Evolutionary conservation across 2,888 invertebrate genomes (phyloP).

Genomic region (Cerceris rybyensis): DNA sequence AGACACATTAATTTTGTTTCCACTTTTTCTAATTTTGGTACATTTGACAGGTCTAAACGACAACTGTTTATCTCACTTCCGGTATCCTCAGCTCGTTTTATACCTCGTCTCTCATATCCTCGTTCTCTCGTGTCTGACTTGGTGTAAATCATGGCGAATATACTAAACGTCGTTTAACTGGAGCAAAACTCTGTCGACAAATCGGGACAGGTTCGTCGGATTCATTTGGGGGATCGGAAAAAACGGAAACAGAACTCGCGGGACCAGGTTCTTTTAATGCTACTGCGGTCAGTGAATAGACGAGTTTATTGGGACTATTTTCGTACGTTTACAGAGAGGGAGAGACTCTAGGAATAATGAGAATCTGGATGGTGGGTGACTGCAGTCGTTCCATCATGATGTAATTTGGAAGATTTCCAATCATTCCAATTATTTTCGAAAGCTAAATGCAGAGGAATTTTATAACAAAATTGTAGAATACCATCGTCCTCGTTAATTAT

Average conservation of each 20-base stretch:
- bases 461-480: no score
- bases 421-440: no score
- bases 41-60: no score
- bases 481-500: no score
- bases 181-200: constrained; percentile 9
- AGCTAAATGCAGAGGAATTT: no score
- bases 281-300: constrained; percentile 50
- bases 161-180: constrained; percentile 19
- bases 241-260: constrained; percentile 37
- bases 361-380: constrained; percentile 26
- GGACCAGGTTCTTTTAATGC: constrained; percentile 37
- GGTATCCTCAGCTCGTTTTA: no score
- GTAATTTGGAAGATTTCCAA: no score
- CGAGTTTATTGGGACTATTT: constrained; percentile 53
- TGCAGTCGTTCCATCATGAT: no score
- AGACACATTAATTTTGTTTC: no score
- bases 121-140: neutral
- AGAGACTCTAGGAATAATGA: constrained; percentile 41
- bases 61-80: no score
- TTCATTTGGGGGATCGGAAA: constrained; percentile 23
- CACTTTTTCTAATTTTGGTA: no score
- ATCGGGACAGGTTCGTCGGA: constrained; percentile 19
- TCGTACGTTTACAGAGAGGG: constrained; percentile 36
- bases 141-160: constrained; percentile 28
- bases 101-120: neutral